Conservation (phyloP, 2,113 vertebrate genomes). For the Sciurus niger region DNA sequence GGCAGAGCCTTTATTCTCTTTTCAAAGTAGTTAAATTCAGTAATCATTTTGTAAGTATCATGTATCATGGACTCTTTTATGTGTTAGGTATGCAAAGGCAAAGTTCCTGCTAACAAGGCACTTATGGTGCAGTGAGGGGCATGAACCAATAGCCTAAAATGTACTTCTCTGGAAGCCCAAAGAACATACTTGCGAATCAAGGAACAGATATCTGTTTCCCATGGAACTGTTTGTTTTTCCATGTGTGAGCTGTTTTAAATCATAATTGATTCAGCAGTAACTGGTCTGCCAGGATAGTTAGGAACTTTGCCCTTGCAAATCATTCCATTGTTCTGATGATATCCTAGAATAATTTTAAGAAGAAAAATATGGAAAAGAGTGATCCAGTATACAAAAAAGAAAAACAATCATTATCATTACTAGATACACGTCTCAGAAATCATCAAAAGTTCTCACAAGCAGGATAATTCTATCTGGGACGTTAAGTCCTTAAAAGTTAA, state of each 20-base stretch:
- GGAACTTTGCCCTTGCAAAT: constrained; percentile 32
- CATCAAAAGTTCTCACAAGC: constrained; percentile 43
- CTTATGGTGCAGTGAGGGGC: background rate
- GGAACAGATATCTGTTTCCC: constrained; percentile 66
- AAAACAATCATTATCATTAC: constrained; percentile 44
- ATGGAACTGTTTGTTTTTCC: constrained; percentile 64
- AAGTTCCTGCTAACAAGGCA: background rate
- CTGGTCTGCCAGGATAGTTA: constrained; percentile 67
- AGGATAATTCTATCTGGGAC: constrained; percentile 27
- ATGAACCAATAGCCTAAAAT: constrained; percentile 14
- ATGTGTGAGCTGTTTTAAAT: constrained; percentile 58
- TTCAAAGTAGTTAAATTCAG: constrained; percentile 15
- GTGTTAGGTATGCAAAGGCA: constrained; percentile 17
- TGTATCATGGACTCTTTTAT: background rate
- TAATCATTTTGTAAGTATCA: constrained; percentile 22
- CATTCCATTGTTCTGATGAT: constrained; percentile 68
- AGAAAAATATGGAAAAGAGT: constrained; percentile 62
- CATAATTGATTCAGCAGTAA: constrained; percentile 76
- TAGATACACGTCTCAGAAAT: constrained; percentile 61
- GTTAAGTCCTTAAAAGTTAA: constrained; percentile 6
- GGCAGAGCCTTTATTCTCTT: background rate
- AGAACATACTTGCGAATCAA: constrained; percentile 59
- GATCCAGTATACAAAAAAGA: constrained; percentile 51
- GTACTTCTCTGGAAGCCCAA: constrained; percentile 21
- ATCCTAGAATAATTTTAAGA: constrained; percentile 57